Conservation (phyloP, 2,797 vertebrate genomes). For the Hemibagrus guttatus region DNA sequence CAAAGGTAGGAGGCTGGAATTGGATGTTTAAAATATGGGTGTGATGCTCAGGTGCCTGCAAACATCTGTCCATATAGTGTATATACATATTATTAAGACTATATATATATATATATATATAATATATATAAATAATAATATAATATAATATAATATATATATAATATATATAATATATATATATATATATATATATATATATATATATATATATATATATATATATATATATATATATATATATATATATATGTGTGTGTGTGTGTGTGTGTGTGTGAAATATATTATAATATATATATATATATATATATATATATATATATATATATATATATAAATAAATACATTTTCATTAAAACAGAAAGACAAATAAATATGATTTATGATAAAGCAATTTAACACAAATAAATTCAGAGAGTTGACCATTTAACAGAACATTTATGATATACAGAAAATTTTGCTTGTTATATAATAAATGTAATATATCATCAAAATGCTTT, state of each 20-base stretch:
- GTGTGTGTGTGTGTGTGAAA: too few relatives aligned
- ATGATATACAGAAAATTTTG: neutral
- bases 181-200: neutral
- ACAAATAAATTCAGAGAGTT: neutral
- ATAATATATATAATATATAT: neutral
- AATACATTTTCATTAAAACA: neutral
- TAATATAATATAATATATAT: too few relatives aligned
- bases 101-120: neutral
- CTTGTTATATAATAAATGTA: neutral
- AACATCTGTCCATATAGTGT: neutral
- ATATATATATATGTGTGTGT: neutral
- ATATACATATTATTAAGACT: neutral
- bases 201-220: neutral
- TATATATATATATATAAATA: neutral
- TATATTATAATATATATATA: neutral
- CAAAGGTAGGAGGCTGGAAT: neutral
- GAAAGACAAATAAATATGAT: neutral
- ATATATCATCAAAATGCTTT: neutral
- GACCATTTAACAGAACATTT: neutral
- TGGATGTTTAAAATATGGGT: neutral
- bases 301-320: neutral
- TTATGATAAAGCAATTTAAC: neutral
- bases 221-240: neutral
- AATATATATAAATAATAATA: too few relatives aligned
- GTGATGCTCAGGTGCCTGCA: neutral